Base-by-base conservation (phyloP, 2,113 vertebrate species). In the Dasyprocta punctata region DNA sequence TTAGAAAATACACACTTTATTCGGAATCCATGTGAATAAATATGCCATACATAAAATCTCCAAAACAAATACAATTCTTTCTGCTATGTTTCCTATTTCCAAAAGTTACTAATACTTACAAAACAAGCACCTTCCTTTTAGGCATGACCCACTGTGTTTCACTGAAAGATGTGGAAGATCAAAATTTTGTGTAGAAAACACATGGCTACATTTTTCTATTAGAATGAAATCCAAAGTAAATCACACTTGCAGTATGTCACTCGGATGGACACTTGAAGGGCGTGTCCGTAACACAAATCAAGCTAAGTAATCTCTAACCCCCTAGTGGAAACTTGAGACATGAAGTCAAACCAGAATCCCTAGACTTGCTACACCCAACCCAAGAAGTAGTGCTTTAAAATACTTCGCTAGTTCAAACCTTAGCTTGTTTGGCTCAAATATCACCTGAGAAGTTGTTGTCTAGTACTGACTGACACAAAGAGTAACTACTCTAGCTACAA, bases 171-270 rank as follows among this genome's bases (percentile, higher is more conserved):
- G 0, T 1, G 3, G 41, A 77, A 28, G 36, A 67, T 28, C n/a
- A 96, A 24, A 85, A 61, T 26, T 38, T 75, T 28, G 24, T 24
- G 8, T 11, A 83, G 75, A 87, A 90, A 88, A 71, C 60, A 95
- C 4, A n/a, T 61, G 56, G 65, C 52, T 78, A 63, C 26, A 11
- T 7, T 89, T 24, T 82, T 28, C 38, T 65, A 22, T 58, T 71
- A 89, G 56, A 89, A 97, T 86, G 58, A 89, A 94, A 94, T 63
- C 9, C 41, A 63, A 49, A 88, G 17, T 91, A 88, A 95, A 90
- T 28, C 44, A 12, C n/a, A 82, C 1, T 58, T 49, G 19, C 17
- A 85, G 58, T 3, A 7, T 47, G 11, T 28, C 19, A 0, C 54
- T 86, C 77, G 92, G 36, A 84, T 38, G 14, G 13, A 16, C 22